phyloP scores from a whole-genome alignment of 2,797 vertebrate species.

The Anableps anableps region DNA sequence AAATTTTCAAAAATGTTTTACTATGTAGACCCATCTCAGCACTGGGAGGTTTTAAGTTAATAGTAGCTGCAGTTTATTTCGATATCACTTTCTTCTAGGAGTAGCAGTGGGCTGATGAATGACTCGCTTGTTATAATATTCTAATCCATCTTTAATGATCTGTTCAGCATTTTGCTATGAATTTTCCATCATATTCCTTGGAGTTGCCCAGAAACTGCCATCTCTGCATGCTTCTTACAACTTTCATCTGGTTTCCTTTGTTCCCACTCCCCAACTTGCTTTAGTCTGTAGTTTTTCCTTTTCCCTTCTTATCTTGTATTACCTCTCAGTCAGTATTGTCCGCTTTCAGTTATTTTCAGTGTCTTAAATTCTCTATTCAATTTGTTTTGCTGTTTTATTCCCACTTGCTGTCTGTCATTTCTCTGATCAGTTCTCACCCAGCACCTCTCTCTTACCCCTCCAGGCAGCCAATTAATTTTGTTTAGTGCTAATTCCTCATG shows the following conservation, averaged over 20 bases:
- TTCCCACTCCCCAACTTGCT: neutral
- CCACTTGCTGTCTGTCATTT: constrained; percentile 11
- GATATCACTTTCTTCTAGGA: constrained; percentile 5
- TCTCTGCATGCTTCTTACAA: constrained; percentile 10
- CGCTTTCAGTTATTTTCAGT: constrained; percentile 1
- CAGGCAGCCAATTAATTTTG: constrained; percentile 70
- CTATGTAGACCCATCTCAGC: constrained; percentile 13
- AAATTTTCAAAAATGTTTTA: too few relatives aligned
- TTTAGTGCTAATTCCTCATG: constrained; percentile 66
- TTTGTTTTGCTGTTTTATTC: constrained; percentile 12
- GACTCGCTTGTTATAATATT: constrained; percentile 33
- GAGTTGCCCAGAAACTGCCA: constrained; percentile 45
- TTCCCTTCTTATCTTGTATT: constrained; percentile 3
- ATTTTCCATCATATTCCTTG: constrained; percentile 47
- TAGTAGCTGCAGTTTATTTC: constrained; percentile 44
- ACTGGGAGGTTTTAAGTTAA: constrained; percentile 27
- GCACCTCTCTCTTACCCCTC: constrained; percentile 18
- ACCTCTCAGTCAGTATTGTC: neutral
- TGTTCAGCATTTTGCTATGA: constrained; percentile 46
- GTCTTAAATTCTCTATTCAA: neutral
- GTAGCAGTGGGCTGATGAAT: constrained; percentile 34
- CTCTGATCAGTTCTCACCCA: constrained; percentile 9
- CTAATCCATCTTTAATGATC: constrained; percentile 62
- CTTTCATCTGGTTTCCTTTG: constrained; percentile 15
- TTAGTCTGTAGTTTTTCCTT: neutral